phyloP scores from a whole-genome alignment of 2,888 invertebrate genomes.

The Patella caerulea region DNA sequence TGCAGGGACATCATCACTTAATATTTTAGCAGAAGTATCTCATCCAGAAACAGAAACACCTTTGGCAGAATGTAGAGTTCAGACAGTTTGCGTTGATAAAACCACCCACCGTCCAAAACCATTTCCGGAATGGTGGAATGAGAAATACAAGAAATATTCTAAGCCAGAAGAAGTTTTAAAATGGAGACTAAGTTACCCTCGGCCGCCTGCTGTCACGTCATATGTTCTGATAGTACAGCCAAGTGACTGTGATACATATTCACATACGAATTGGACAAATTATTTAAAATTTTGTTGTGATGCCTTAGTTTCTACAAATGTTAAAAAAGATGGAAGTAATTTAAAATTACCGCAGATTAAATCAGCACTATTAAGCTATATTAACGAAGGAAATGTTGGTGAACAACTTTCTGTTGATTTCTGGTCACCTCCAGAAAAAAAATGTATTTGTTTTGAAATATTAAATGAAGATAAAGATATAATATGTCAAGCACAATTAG shows the following conservation, averaged over 20 bases:
- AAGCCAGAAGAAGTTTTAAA: conserved; percentile 1
- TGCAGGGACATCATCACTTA: conserved; percentile 23
- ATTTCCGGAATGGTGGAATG: conserved; percentile 34
- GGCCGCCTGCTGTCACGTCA: not conserved
- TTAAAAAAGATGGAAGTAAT: not conserved
- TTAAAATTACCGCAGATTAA: conserved; percentile 12
- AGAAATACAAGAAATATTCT: conserved; percentile 20
- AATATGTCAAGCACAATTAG: not conserved
- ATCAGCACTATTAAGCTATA: conserved; percentile 19
- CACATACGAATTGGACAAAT: conserved; percentile 30
- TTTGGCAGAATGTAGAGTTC: conserved; percentile 26
- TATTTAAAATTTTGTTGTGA: conserved; percentile 29
- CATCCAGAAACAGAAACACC: not conserved
- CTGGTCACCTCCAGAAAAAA: conserved; percentile 17
- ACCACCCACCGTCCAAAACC: conserved; percentile 21
- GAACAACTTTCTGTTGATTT: conserved; percentile 25
- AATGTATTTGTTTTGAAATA: conserved; percentile 29
- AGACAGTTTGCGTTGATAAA: conserved; percentile 28
- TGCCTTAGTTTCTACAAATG: conserved; percentile 19
- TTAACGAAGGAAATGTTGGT: conserved; percentile 26
- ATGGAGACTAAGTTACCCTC: not conserved
- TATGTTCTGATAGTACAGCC: conserved; percentile 18
- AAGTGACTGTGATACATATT: conserved; percentile 27
- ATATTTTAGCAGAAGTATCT: conserved; percentile 17
- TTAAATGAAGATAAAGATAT: conserved; percentile 10